Conservation (phyloP, 2,888 invertebrate species). For the Coronaproctus castanopsis region DNA sequence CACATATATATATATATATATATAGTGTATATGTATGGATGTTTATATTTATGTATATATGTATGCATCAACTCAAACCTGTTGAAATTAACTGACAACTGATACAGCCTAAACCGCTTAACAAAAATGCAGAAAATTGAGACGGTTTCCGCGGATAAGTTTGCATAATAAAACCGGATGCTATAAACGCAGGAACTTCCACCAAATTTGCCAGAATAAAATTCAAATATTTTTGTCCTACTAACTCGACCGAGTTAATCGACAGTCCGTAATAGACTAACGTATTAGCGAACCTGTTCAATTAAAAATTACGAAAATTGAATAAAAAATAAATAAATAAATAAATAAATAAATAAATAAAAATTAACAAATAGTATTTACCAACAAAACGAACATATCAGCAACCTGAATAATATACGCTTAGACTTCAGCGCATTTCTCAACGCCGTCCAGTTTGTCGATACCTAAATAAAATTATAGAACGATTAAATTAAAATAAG, state of each 20-base stretch:
- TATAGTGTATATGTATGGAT: no score
- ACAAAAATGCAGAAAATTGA: constrained; percentile 16
- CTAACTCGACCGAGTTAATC: constrained; percentile 50
- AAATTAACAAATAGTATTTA: constrained; percentile 11
- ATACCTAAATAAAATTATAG: no score
- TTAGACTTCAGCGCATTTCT: constrained; percentile 33
- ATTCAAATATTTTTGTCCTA: constrained; percentile 54
- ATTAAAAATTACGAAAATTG: not conserved
- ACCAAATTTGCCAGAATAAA: constrained; percentile 34
- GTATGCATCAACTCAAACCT: no score
- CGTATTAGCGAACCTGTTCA: constrained; percentile 44
- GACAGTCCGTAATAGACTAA: constrained; percentile 64
- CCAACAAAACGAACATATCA: constrained; percentile 56
- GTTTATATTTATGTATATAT: no score
- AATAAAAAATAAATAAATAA: not conserved
- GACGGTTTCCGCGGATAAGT: constrained; percentile 17
- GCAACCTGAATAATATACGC: constrained; percentile 33
- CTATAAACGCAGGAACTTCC: constrained; percentile 22
- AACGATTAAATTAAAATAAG: no score
- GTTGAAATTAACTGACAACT: constrained; percentile 36
- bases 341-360: not conserved
- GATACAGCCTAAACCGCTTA: constrained; percentile 28
- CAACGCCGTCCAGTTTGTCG: constrained; percentile 19
- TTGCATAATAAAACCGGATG: constrained; percentile 19
- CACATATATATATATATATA: no score